Conservation (phyloP, 2,797 vertebrate species). For the Ctenosaura bakeri region DNA sequence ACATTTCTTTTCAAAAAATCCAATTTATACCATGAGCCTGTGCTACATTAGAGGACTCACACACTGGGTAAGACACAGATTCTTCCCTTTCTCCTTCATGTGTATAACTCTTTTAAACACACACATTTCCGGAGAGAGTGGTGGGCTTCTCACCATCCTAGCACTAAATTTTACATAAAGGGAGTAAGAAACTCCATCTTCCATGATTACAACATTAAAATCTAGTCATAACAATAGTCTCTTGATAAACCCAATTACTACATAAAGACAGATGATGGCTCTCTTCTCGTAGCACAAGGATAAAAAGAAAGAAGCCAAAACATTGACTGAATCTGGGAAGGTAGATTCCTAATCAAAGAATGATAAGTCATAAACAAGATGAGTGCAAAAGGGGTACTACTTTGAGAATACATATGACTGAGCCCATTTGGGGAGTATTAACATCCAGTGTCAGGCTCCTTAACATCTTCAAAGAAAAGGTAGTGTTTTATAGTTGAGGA, state of each 20-base stretch:
- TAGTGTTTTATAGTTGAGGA: neutral
- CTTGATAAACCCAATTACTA: constrained; percentile 34
- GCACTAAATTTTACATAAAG: constrained; percentile 14
- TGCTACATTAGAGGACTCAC: neutral
- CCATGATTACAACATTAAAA: constrained; percentile 11
- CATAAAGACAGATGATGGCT: neutral
- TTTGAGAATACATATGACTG: neutral
- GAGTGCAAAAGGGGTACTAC: neutral
- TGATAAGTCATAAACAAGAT: neutral
- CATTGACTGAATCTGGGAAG: neutral
- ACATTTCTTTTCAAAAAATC: neutral
- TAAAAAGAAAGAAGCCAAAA: neutral
- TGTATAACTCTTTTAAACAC: neutral
- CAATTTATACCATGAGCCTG: constrained; percentile 2
- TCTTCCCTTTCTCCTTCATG: neutral
- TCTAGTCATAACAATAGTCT: constrained; percentile 24
- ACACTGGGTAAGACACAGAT: neutral
- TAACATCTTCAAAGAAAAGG: neutral
- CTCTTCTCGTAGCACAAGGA: neutral
- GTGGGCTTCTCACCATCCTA: neutral
- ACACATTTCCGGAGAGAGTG: neutral
- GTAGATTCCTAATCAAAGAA: neutral
- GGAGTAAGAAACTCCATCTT: neutral
- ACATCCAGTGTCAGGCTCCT: neutral
- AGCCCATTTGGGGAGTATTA: neutral